phyloP scores from a whole-genome alignment of 2,888 invertebrate genomes.

The Anthrax anthrax region DNA sequence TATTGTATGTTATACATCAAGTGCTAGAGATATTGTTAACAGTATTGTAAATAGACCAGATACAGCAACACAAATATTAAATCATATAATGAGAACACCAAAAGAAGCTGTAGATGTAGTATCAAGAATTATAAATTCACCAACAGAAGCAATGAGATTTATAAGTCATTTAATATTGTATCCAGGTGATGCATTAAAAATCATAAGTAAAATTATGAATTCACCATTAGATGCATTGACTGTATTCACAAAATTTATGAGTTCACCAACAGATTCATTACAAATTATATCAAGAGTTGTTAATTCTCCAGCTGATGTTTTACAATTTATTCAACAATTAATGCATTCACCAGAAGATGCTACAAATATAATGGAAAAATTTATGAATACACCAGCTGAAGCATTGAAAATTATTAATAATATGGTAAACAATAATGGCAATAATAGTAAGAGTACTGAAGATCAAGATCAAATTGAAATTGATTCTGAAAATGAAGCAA shows the following conservation, averaged over 20 bases:
- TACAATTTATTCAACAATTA: slow-evolving; percentile 31
- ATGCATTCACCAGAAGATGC: slow-evolving; percentile 34
- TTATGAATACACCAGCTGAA: slow-evolving; percentile 33
- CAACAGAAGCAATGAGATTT: slow-evolving; percentile 30
- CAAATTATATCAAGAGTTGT: slow-evolving; percentile 34
- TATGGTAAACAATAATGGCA: slow-evolving; percentile 28
- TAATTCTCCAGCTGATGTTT: slow-evolving; percentile 33
- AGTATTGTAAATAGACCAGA: slow-evolving; percentile 30
- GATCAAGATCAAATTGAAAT: background rate
- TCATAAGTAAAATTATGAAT: slow-evolving; percentile 35
- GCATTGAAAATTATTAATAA: slow-evolving; percentile 31
- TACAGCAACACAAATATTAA: slow-evolving; percentile 30
- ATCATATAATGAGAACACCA: slow-evolving; percentile 29
- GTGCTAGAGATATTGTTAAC: slow-evolving; percentile 25
- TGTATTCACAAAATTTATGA: slow-evolving; percentile 35
- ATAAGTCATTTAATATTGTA: slow-evolving; percentile 32
- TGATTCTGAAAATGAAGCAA: background rate
- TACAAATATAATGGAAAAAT: slow-evolving; percentile 34
- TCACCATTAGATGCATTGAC: slow-evolving; percentile 34
- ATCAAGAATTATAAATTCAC: slow-evolving; percentile 30
- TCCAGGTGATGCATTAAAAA: slow-evolving; percentile 33
- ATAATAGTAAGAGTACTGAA: background rate
- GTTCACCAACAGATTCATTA: slow-evolving; percentile 34
- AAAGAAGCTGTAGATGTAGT: slow-evolving; percentile 26
- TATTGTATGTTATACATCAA: background rate